Percentiles rank a stretch among this genome's conserved stretches.
These are phyloP conservation scores for Cettia cetti DNA, from an alignment of 2,113 vertebrate species.

Conservation along the genomic window DNA sequence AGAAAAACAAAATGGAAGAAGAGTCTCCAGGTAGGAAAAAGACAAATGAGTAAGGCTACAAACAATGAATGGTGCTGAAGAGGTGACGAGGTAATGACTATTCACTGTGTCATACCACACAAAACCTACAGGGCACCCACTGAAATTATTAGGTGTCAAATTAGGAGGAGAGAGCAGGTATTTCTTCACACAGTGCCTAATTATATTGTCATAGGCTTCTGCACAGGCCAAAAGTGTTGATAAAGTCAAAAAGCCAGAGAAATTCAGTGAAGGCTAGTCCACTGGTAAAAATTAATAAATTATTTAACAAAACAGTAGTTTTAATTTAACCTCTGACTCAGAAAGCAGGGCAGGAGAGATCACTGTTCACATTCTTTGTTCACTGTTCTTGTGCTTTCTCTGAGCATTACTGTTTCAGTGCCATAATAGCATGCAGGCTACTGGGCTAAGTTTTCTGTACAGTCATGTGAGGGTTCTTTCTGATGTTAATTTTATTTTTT, in stretches of 20 bases:
- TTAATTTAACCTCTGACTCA: neutral
- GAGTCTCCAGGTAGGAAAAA: neutral
- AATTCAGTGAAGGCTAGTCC: neutral
- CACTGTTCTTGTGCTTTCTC: neutral
- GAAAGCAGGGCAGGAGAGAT: neutral
- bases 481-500: neutral
- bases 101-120: neutral
- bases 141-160: constrained; percentile 54
- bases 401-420: neutral
- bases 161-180: neutral
- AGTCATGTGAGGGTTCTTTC: neutral
- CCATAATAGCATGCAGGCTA: neutral
- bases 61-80: neutral
- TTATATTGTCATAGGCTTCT: constrained; percentile 48
- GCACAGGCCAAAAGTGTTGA: neutral
- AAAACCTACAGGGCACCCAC: constrained; percentile 24
- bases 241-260: constrained; percentile 31
- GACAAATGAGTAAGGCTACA: neutral
- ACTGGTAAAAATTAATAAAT: neutral
- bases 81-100: constrained; percentile 39
- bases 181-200: constrained; percentile 18
- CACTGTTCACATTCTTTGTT: neutral
- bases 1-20: neutral
- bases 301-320: neutral
- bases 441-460: neutral